phyloP scores from a whole-genome alignment of 2,888 invertebrate species.

The Dicranocentrus wangi region DNA sequence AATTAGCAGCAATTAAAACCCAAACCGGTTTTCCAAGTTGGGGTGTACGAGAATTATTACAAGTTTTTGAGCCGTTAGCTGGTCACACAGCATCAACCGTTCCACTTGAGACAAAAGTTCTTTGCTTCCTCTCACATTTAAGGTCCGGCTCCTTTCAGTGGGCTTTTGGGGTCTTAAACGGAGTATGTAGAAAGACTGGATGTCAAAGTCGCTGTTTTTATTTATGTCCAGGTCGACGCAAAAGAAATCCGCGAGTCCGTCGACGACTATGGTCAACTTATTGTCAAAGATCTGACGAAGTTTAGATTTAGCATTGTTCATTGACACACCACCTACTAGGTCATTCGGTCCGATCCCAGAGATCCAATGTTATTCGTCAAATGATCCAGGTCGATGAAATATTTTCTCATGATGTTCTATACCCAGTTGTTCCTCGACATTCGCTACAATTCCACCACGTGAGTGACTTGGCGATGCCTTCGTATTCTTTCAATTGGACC shows the following conservation, averaged over 20 bases:
- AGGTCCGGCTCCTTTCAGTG: conserved; percentile 50
- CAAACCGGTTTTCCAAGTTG: conserved; percentile 8
- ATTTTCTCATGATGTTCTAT: too few relatives aligned
- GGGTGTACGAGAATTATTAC: conserved; percentile 15
- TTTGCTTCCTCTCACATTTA: conserved; percentile 18
- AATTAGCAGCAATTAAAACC: conserved; percentile 26
- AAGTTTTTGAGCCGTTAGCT: conserved; percentile 1
- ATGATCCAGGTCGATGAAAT: conserved; percentile 15
- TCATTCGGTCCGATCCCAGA: neutral
- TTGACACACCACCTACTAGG: neutral
- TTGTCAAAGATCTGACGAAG: neutral
- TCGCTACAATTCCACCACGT: conserved; percentile 16
- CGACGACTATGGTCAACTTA: conserved; percentile 5
- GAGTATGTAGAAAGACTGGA: conserved; percentile 1
- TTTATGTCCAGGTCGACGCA: neutral
- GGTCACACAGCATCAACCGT: neutral
- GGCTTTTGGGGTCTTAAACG: neutral
- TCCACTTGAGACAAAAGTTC: conserved; percentile 49
- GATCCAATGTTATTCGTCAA: neutral
- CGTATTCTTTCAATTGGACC: neutral
- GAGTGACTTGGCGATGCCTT: neutral
- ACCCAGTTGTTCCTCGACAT: too few relatives aligned
- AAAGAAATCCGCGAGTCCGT: neutral
- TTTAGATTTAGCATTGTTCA: neutral
- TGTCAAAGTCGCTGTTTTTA: neutral